A percentile compares a stretch with the other conserved stretches of the same genome.
Evolutionary conservation across 1,140 invertebrate genomes (phyloP).

Genomic region (Saccostrea cuccullata): DNA sequence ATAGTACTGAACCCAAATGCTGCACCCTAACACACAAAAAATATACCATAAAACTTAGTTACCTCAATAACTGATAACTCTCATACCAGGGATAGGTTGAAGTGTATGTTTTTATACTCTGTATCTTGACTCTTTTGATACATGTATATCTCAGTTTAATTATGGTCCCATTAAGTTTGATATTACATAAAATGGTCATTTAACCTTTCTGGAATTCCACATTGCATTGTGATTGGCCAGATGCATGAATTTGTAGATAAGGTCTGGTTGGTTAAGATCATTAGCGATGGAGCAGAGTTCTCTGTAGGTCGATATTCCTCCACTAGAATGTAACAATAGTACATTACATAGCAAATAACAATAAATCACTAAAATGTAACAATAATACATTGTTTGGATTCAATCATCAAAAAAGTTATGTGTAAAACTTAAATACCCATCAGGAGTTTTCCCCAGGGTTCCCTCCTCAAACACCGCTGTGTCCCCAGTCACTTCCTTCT

Average conservation of each 20-base stretch:
- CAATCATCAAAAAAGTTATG: not conserved
- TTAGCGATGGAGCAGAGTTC: conserved; percentile 95
- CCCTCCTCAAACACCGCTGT: conserved; percentile 94
- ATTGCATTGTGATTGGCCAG: conserved; percentile 94
- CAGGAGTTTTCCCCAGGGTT: conserved; percentile 89
- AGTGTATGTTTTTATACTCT: too few species aligned
- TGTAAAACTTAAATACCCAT: conserved; percentile 83
- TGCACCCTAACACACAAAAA: too few species aligned
- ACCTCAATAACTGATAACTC: too few species aligned
- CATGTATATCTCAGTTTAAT: too few species aligned
- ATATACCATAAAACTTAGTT: too few species aligned
- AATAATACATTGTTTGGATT: too few species aligned
- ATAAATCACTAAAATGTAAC: too few species aligned
- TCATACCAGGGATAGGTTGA: too few species aligned
- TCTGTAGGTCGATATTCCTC: conserved; percentile 93
- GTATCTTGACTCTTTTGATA: too few species aligned
- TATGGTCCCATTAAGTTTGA: too few species aligned
- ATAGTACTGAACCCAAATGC: too few species aligned
- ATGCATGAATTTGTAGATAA: conserved; percentile 97
- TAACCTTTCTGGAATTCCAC: conserved; percentile 90
- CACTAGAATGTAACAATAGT: conserved; percentile 79
- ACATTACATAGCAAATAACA: not conserved
- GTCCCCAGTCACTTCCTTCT: conserved; percentile 86
- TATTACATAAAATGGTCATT: not conserved
- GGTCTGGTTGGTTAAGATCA: conserved; percentile 95